Percentiles rank a stretch among this genome's conserved stretches.
Conservation (phyloP, 2,888 invertebrate species). For the Drosophila prostipennis region DNA sequence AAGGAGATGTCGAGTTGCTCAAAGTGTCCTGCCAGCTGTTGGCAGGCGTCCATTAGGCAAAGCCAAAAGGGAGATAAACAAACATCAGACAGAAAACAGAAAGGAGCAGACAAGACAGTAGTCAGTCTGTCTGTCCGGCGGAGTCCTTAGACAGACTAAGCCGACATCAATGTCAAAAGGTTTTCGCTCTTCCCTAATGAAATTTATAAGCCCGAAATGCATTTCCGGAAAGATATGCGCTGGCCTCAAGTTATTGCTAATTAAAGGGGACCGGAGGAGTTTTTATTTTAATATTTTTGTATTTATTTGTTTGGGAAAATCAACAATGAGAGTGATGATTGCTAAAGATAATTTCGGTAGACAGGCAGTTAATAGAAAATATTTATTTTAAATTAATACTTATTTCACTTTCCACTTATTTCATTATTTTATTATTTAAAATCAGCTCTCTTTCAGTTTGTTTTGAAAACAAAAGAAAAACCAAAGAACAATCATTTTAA, state of each 20-base stretch:
- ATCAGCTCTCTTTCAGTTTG: no score
- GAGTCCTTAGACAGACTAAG: conserved; percentile 30
- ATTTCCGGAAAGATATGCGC: not conserved
- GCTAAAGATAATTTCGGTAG: no score
- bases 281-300: not conserved
- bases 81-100: conserved; percentile 6
- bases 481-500: not conserved
- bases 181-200: conserved; percentile 35
- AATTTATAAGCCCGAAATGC: conserved; percentile 31
- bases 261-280: conserved; percentile 14
- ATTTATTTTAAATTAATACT: no score
- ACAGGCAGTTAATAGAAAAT: no score
- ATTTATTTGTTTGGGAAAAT: not conserved
- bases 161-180: conserved; percentile 44
- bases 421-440: no score
- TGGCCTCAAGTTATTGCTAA: conserved; percentile 21
- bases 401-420: no score
- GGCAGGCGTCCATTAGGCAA: conserved; percentile 58
- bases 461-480: no score
- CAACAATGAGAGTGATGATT: no score
- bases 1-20: conserved; percentile 45
- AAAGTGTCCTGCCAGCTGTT: conserved; percentile 70
- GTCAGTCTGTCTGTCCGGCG: conserved; percentile 3
- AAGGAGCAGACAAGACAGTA: not conserved
- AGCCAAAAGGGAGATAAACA: conserved; percentile 21